Percentiles rank a stretch among this genome's conserved stretches.
phyloP scores from a whole-genome alignment of 2,888 invertebrate species.

The Eilema depressum region DNA sequence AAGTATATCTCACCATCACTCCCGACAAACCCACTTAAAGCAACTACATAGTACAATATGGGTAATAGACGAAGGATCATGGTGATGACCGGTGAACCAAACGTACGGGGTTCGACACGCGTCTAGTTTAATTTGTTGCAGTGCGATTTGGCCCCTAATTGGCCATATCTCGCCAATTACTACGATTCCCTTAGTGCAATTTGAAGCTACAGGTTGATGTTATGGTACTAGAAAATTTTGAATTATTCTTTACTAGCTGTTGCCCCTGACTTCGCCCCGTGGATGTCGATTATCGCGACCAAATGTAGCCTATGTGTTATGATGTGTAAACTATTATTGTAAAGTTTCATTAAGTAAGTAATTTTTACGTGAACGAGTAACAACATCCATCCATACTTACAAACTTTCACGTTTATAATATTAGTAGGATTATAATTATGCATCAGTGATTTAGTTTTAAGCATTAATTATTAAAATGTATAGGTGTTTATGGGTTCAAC shows the following conservation, averaged over 20 bases:
- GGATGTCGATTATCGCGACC: too few species aligned
- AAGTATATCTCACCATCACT: conserved; percentile 20
- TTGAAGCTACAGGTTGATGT: conserved; percentile 35
- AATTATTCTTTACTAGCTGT: neutral
- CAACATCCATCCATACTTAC: too few species aligned
- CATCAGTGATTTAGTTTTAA: too few species aligned
- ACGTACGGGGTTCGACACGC: conserved; percentile 17
- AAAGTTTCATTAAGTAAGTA: too few species aligned
- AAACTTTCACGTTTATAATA: too few species aligned
- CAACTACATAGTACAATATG: conserved; percentile 21
- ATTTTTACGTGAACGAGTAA: too few species aligned
- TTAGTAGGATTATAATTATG: too few species aligned
- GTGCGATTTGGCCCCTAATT: conserved; percentile 37
- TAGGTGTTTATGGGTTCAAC: too few species aligned
- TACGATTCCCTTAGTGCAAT: conserved; percentile 43
- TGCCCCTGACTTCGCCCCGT: too few species aligned
- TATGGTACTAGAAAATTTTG: neutral
- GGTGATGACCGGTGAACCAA: conserved; percentile 7
- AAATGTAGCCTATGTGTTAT: too few species aligned
- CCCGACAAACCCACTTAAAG: conserved; percentile 29
- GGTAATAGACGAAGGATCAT: conserved; percentile 30
- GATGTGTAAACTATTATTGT: too few species aligned
- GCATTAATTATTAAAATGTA: too few species aligned
- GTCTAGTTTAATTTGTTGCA: conserved; percentile 8
- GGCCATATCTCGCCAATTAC: conserved; percentile 56